Percentiles rank a stretch among this genome's conserved stretches.
Conservation (phyloP, 2,888 invertebrate species). For the Platycheirus albimanus region DNA sequence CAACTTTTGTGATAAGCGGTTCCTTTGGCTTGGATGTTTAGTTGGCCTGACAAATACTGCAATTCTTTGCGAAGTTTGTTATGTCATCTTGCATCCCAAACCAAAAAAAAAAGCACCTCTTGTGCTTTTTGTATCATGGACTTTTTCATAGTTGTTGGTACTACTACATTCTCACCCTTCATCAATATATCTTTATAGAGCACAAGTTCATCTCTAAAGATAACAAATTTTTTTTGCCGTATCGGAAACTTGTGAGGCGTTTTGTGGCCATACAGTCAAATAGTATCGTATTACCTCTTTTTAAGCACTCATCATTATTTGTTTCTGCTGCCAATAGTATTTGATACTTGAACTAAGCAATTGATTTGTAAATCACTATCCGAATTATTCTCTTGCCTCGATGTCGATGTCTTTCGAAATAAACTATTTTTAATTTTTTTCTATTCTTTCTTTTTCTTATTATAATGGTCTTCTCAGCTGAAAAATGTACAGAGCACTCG, state of each 20-base stretch:
- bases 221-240: background rate
- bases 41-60: constrained; percentile 4
- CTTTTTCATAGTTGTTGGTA: no score
- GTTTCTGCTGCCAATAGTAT: background rate
- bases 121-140: no score
- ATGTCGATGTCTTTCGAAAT: no score
- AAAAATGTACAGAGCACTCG: no score
- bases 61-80: background rate
- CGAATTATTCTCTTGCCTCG: background rate
- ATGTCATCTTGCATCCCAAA: background rate
- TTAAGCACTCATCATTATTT: no score
- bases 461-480: no score
- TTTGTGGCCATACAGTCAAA: constrained; percentile 6
- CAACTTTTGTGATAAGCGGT: background rate
- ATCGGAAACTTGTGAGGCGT: background rate
- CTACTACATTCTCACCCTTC: background rate
- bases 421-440: no score
- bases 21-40: background rate
- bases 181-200: background rate
- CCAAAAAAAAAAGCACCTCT: constrained; percentile 6
- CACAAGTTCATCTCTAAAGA: constrained; percentile 14
- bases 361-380: background rate
- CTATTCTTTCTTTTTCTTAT: no score
- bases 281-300: background rate
- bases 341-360: no score